phyloP scores from a whole-genome alignment of 2,797 vertebrate species.

The Poeciliopsis gracilis region DNA sequence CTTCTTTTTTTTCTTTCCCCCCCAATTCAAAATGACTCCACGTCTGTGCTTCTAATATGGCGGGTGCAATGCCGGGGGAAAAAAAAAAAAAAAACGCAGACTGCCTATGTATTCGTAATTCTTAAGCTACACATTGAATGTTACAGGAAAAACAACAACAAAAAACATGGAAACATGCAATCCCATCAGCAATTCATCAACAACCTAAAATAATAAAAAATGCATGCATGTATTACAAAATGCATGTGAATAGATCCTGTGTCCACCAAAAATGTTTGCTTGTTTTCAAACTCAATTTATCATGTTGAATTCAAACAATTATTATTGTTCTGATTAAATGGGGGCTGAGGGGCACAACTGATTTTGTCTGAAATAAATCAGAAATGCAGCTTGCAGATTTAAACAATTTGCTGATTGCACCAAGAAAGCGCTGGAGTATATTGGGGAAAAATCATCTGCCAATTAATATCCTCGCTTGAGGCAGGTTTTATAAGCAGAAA shows the following conservation, averaged over 20 bases:
- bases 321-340: conserved; percentile 16
- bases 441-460: conserved; percentile 6
- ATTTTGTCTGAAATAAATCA: conserved; percentile 19
- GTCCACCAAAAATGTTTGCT: conserved; percentile 7
- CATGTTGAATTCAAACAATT: conserved; percentile 24
- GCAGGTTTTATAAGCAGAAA: not conserved
- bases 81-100: conserved; percentile 57
- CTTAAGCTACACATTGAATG: conserved; percentile 25
- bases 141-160: not conserved
- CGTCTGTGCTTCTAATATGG: conserved; percentile 84
- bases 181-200: conserved; percentile 6
- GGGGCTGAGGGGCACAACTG: not conserved
- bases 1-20: conserved; percentile 59
- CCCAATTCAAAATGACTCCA: conserved; percentile 79
- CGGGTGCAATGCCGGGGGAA: conserved; percentile 75
- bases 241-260: conserved; percentile 10
- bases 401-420: conserved; percentile 30
- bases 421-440: conserved; percentile 29
- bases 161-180: conserved; percentile 25
- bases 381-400: conserved; percentile 31
- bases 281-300: conserved; percentile 5
- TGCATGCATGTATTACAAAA: not conserved
- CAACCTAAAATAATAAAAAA: conserved; percentile 8
- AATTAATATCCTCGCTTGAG: conserved; percentile 12
- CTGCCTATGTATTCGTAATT: conserved; percentile 68